These are phyloP conservation scores for Nesoenas mayeri DNA, from an alignment of 2,113 vertebrate genomes.

Conservation along the genomic window DNA sequence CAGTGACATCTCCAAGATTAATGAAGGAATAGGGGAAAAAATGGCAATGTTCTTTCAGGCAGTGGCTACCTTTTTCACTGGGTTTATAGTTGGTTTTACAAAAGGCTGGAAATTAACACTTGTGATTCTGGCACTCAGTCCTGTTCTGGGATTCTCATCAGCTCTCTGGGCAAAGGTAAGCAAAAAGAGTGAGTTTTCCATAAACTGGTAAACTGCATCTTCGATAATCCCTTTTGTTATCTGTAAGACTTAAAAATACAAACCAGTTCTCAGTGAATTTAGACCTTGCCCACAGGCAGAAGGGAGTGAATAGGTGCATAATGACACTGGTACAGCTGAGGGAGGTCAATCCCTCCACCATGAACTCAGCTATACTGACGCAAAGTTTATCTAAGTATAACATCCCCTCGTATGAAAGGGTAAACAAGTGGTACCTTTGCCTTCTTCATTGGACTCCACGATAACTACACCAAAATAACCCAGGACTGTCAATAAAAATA, in stretches of 20 bases:
- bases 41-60: conserved; percentile 82
- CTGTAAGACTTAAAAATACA: background rate
- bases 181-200: background rate
- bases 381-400: background rate
- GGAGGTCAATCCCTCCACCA: background rate
- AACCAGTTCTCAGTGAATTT: background rate
- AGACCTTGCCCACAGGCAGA: background rate
- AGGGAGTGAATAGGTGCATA: background rate
- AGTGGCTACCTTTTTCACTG: conserved; percentile 76
- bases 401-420: background rate
- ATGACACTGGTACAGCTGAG: background rate
- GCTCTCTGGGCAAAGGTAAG: conserved; percentile 80
- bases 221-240: background rate
- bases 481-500: background rate
- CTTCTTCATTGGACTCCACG: background rate
- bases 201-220: background rate
- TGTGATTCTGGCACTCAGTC: conserved; percentile 85
- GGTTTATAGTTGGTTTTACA: conserved; percentile 81
- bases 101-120: conserved; percentile 88
- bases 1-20: conserved; percentile 88
- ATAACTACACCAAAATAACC: background rate
- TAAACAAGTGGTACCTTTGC: background rate
- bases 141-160: conserved; percentile 78
- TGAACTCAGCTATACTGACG: background rate
- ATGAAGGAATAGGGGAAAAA: conserved; percentile 86